Conservation (phyloP, 2,797 vertebrate genomes). For the Myioborus miniatus region DNA sequence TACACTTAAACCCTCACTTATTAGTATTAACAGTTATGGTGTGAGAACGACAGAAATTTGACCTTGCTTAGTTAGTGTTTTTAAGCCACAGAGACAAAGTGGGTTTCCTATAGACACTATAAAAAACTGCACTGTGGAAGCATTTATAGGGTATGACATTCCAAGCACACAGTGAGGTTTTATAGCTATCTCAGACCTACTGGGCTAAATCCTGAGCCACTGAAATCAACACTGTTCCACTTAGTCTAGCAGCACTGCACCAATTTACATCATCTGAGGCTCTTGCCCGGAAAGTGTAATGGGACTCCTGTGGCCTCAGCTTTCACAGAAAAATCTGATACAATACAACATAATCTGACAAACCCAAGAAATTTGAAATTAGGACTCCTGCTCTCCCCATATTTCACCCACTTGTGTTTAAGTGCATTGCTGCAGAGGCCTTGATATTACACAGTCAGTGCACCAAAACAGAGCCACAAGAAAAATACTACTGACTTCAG, state of each 20-base stretch:
- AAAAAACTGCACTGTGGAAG: not conserved
- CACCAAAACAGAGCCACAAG: not conserved
- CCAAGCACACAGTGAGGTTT: conserved; percentile 21
- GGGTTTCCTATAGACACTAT: conserved; percentile 3
- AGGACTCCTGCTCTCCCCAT: conserved; percentile 27
- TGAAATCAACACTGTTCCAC: not conserved
- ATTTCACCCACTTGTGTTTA: conserved; percentile 41
- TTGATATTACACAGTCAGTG: not conserved
- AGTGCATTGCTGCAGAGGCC: not conserved
- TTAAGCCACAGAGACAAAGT: not conserved
- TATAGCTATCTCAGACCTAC: conserved; percentile 33
- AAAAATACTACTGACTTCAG: not conserved
- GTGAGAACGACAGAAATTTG: not conserved
- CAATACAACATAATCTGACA: conserved; percentile 47
- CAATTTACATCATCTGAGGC: not conserved
- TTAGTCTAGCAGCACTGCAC: not conserved
- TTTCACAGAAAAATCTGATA: conserved; percentile 42
- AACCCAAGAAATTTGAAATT: conserved; percentile 32
- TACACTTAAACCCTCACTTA: not conserved
- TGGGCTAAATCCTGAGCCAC: conserved; percentile 12
- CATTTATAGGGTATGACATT: conserved; percentile 15
- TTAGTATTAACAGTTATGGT: conserved; percentile 39
- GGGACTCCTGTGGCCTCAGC: conserved; percentile 41
- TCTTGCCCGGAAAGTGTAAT: conserved; percentile 2
- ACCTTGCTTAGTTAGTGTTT: not conserved